Evolutionary conservation across 1,140 invertebrate genomes (phyloP).

Genomic region (Halyomorpha halys): DNA sequence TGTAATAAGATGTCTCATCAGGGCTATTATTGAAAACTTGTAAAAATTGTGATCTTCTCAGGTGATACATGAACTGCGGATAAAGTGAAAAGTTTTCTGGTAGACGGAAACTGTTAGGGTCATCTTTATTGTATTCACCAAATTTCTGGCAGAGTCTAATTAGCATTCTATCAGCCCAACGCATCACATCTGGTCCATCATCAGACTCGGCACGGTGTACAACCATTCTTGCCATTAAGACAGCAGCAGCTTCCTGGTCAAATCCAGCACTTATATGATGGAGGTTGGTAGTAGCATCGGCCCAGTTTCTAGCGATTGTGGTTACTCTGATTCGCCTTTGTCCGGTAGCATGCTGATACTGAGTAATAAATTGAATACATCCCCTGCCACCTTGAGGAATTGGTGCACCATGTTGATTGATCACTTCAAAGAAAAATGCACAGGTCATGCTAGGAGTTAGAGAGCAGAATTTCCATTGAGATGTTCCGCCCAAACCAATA

Average conservation of each 20-base stretch:
- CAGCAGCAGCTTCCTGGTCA: constrained; percentile 95
- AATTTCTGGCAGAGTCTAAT: constrained; percentile 99
- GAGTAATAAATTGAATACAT: constrained; percentile 96
- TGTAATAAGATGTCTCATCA: constrained; percentile 98
- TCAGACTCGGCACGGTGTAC: constrained; percentile 93
- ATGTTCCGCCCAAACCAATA: constrained; percentile 92
- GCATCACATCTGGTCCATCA: constrained; percentile 89
- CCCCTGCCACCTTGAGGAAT: constrained; percentile 92
- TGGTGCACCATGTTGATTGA: constrained; percentile 90
- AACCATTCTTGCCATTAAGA: constrained; percentile 92
- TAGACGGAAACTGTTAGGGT: constrained; percentile 90
- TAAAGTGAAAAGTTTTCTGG: constrained; percentile 95
- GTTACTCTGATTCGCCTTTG: constrained; percentile 91
- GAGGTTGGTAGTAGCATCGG: constrained; percentile 65
- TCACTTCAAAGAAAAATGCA: constrained; percentile 94
- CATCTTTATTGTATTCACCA: constrained; percentile 95
- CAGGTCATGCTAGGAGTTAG: constrained; percentile 86
- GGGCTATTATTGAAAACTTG: constrained; percentile 99
- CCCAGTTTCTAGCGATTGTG: constrained; percentile 90
- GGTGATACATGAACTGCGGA: constrained; percentile 99
- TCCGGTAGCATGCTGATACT: constrained; percentile 96
- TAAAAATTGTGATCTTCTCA: constrained; percentile 94
- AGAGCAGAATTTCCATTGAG: constrained; percentile 97
- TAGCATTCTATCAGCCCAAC: constrained; percentile 97
- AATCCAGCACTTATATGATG: constrained; percentile 84